Conservation (phyloP, 2,797 vertebrate genomes). For the Petrocephalus sullivani region DNA sequence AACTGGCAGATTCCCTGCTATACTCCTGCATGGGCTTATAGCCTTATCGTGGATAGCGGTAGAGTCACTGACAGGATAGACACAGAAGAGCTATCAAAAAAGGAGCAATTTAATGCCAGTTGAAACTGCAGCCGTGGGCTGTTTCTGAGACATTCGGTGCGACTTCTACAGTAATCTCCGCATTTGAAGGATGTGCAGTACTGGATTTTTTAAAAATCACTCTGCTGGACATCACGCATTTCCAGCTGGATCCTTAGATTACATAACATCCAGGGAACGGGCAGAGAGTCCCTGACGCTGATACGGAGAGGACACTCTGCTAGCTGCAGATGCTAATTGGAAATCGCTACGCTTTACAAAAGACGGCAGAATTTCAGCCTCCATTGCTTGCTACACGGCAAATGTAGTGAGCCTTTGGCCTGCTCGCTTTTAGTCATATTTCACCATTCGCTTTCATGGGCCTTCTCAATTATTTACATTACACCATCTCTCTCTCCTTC, state of each 20-base stretch:
- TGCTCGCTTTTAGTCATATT: not conserved
- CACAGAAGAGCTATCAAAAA: conserved; percentile 28
- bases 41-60: not conserved
- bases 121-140: conserved; percentile 31
- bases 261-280: not conserved
- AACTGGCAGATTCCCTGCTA: not conserved
- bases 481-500: conserved; percentile 23
- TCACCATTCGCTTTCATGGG: conserved; percentile 37
- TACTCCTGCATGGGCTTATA: not conserved
- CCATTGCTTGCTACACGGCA: not conserved
- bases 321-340: not conserved
- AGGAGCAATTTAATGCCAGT: conserved; percentile 31
- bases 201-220: not conserved
- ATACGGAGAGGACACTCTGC: not conserved
- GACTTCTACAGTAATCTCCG: not conserved
- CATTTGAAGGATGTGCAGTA: not conserved
- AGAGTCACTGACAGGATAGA: conserved; percentile 7
- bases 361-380: not conserved
- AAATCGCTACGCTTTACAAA: not conserved
- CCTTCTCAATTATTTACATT: conserved; percentile 41
- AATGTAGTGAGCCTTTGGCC: not conserved
- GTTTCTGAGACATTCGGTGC: not conserved
- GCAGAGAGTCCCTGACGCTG: not conserved
- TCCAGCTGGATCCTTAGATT: not conserved
- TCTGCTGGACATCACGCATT: not conserved